Conservation (phyloP, 2,113 vertebrate species). For the Trichomycterus rosablanca region DNA sequence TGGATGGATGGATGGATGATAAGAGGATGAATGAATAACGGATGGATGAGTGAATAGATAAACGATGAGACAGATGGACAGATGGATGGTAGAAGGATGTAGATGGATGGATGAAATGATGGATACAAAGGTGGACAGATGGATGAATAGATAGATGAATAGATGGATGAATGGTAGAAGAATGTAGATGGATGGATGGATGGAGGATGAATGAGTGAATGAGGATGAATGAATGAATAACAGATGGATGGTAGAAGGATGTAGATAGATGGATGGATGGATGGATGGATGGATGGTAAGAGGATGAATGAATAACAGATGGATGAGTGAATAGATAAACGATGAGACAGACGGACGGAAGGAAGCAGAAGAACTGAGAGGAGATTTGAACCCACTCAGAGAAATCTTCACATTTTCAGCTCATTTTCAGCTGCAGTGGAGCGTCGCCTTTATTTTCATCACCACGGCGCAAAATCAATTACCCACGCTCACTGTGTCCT, state of each 20-base stretch:
- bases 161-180: no score
- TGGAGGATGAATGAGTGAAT: neutral
- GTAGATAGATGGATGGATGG: no score
- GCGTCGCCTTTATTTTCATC: conserved; percentile 41
- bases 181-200: no score
- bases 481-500: conserved; percentile 43
- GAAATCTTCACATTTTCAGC: neutral
- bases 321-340: neutral
- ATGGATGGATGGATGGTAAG: neutral
- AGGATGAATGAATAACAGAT: neutral
- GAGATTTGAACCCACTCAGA: neutral
- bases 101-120: neutral
- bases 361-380: neutral
- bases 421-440: conserved; percentile 21
- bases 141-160: neutral
- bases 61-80: neutral
- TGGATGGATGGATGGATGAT: no score
- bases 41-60: no score
- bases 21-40: no score
- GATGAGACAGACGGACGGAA: no score
- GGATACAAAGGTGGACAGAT: neutral
- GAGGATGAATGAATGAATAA: neutral
- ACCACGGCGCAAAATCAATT: conserved; percentile 47
- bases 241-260: neutral
- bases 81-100: neutral